Percentiles rank a stretch among this genome's conserved stretches.
phyloP scores from a whole-genome alignment of 2,888 invertebrate genomes.

The Geotrupes spiniger region DNA sequence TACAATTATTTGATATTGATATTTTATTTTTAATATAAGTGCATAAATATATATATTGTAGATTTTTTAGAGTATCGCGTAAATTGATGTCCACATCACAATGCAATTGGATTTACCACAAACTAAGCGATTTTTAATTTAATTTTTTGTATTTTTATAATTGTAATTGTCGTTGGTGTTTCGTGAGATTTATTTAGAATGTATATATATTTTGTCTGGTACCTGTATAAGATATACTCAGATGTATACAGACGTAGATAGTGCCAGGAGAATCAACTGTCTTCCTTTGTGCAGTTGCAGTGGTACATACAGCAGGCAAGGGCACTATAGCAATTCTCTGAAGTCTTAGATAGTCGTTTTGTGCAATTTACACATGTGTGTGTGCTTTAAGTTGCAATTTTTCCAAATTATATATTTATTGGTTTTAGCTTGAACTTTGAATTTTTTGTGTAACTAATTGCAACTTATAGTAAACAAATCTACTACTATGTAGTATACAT shows the following conservation, averaged over 20 bases:
- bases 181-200: slow-evolving; percentile 30
- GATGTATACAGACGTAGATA: slow-evolving; percentile 28
- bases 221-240: slow-evolving; percentile 49
- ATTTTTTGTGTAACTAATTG: slow-evolving; percentile 6
- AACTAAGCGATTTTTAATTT: slow-evolving; percentile 8
- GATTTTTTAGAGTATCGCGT: slow-evolving; percentile 4
- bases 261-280: slow-evolving; percentile 50
- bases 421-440: slow-evolving; percentile 4
- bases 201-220: slow-evolving; percentile 46
- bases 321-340: slow-evolving; percentile 44
- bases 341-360: slow-evolving; percentile 38
- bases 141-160: slow-evolving; percentile 26
- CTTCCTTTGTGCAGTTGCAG: slow-evolving; percentile 46
- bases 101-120: too few relatives aligned
- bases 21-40: slow-evolving; percentile 21
- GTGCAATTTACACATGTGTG: slow-evolving; percentile 42
- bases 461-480: too few relatives aligned
- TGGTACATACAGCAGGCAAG: slow-evolving; percentile 44
- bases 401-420: too few relatives aligned
- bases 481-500: background rate
- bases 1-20: slow-evolving; percentile 24
- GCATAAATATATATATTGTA: slow-evolving; percentile 5
- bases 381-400: slow-evolving; percentile 27
- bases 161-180: slow-evolving; percentile 27
- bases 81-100: too few relatives aligned